These are phyloP conservation scores for Buathra laborator DNA, from an alignment of 2,888 invertebrate genomes.

Conservation along the genomic window DNA sequence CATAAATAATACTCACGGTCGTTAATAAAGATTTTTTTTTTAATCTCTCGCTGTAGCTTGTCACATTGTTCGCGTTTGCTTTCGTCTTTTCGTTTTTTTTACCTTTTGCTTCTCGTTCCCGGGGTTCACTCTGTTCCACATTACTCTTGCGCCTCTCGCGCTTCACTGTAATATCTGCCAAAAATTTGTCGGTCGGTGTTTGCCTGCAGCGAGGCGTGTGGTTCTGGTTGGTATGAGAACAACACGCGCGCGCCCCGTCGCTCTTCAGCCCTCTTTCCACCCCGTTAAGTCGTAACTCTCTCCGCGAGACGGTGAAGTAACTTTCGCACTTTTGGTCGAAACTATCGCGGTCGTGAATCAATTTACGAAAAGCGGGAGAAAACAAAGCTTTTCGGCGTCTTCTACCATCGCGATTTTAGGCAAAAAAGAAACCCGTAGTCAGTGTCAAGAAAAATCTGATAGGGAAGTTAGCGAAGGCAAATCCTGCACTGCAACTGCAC, in stretches of 20 bases:
- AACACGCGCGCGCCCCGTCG: not conserved
- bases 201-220: constrained; percentile 31
- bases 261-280: constrained; percentile 5
- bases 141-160: constrained; percentile 41
- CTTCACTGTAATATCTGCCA: constrained; percentile 47
- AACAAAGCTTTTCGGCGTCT: constrained; percentile 32
- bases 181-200: constrained; percentile 54
- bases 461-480: not conserved
- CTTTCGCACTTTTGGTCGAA: constrained; percentile 57
- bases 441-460: constrained; percentile 49
- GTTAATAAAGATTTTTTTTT: constrained; percentile 8
- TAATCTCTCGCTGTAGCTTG: constrained; percentile 11
- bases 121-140: constrained; percentile 12
- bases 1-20: not conserved
- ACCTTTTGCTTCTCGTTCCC: constrained; percentile 10
- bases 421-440: not conserved
- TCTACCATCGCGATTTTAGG: not conserved
- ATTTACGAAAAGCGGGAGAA: constrained; percentile 54
- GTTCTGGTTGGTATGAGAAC: constrained; percentile 22
- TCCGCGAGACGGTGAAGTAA: constrained; percentile 42
- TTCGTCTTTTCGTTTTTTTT: constrained; percentile 47
- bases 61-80: constrained; percentile 26
- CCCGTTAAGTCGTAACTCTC: constrained; percentile 51
- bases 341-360: constrained; percentile 64
- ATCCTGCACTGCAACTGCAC: not conserved